Evolutionary conservation across 2,797 vertebrate species (phyloP).

Genomic region (Novumbra hubbsi): DNA sequence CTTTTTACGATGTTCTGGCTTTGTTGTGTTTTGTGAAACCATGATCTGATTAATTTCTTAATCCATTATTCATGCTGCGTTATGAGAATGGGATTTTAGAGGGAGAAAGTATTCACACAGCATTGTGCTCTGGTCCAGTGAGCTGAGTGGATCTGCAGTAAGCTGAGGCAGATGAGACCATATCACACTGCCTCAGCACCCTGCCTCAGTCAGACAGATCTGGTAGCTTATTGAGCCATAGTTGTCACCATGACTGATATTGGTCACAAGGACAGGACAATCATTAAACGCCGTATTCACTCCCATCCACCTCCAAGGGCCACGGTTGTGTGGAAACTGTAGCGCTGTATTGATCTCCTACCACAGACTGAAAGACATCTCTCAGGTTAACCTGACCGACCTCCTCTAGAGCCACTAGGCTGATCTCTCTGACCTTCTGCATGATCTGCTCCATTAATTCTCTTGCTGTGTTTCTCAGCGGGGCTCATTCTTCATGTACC

Average conservation of each 20-base stretch:
- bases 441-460: slow-evolving; percentile 39
- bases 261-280: slow-evolving; percentile 1
- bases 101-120: slow-evolving; percentile 36
- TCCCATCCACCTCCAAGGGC: background rate
- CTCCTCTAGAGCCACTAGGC: background rate
- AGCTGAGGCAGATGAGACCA: slow-evolving; percentile 19
- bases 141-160: slow-evolving; percentile 17
- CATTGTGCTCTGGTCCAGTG: slow-evolving; percentile 44
- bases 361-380: background rate
- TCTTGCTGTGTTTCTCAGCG: slow-evolving; percentile 23
- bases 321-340: background rate
- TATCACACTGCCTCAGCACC: background rate
- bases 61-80: slow-evolving; percentile 53
- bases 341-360: background rate
- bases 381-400: background rate
- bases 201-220: too few relatives aligned
- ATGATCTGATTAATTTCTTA: slow-evolving; percentile 51
- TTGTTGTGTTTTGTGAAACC: slow-evolving; percentile 20
- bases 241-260: background rate
- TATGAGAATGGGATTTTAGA: slow-evolving; percentile 39
- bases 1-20: background rate
- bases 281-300: background rate
- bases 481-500: slow-evolving; percentile 42
- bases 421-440: slow-evolving; percentile 22
- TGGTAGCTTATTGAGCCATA: background rate